A percentile compares a stretch with the other conserved stretches of the same genome.
Conservation (phyloP, 2,113 vertebrate species). For the Piprites chloris region DNA sequence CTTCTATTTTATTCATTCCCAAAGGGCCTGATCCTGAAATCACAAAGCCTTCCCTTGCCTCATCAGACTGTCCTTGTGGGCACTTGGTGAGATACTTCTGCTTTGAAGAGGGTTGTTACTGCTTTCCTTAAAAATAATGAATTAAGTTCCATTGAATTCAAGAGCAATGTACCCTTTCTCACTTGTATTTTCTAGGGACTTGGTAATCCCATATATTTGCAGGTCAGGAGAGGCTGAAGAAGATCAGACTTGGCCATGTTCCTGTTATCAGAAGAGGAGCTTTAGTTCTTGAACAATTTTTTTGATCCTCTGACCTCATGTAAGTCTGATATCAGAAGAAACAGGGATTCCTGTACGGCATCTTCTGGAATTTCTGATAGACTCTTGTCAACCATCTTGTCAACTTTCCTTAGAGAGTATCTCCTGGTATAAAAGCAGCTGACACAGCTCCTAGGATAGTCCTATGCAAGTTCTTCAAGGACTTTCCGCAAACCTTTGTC, state of each 20-base stretch:
- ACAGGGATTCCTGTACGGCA: background rate
- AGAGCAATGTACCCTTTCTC: background rate
- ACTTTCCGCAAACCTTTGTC: background rate
- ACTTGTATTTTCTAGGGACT: background rate
- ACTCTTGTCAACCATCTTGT: background rate
- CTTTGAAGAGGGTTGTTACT: conserved; percentile 1
- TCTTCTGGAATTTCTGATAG: background rate
- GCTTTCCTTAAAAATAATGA: background rate
- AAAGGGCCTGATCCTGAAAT: conserved; percentile 13
- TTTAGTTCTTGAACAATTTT: background rate
- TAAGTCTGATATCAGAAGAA: background rate
- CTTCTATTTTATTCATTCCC: conserved; percentile 43
- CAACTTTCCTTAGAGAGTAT: background rate
- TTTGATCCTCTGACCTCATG: background rate
- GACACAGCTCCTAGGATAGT: background rate
- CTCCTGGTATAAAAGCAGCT: background rate
- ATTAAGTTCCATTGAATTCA: background rate
- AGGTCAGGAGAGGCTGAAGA: background rate
- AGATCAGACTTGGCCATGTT: background rate
- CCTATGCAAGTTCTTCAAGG: background rate
- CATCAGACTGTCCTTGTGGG: background rate
- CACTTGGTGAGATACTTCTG: background rate
- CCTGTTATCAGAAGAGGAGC: background rate
- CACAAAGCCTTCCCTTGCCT: background rate
- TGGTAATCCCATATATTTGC: background rate